Percentiles rank a stretch among this genome's conserved stretches.
These are phyloP conservation scores for Hetaerina titia DNA, from an alignment of 2,888 invertebrate genomes.

Conservation along the genomic window DNA sequence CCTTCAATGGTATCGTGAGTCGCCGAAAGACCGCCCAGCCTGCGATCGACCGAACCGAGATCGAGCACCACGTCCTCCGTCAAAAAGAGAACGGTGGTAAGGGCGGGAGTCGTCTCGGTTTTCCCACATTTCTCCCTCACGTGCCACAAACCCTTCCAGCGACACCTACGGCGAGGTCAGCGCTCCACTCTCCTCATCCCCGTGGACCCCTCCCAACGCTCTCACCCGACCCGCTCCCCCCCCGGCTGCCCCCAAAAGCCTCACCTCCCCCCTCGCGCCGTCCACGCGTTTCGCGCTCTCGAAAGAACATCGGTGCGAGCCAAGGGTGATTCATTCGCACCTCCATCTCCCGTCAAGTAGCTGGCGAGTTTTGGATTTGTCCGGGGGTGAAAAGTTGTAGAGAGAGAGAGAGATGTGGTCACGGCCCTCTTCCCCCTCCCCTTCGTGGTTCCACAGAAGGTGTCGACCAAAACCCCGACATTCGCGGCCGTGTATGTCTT, in stretches of 20 bases:
- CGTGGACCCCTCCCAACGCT: not conserved
- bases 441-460: not conserved
- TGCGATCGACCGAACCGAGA: not conserved
- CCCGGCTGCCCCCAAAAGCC: not conserved
- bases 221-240: not conserved
- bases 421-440: not conserved
- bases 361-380: conserved; percentile 13
- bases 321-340: not conserved
- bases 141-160: not conserved
- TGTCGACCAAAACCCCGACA: not conserved
- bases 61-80: not conserved
- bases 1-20: not conserved
- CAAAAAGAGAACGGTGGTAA: not conserved
- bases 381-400: not conserved
- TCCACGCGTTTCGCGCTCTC: not conserved
- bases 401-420: not conserved
- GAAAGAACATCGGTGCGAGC: not conserved
- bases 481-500: not conserved
- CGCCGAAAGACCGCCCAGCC: not conserved
- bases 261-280: not conserved
- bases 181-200: not conserved
- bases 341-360: not conserved
- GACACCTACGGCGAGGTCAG: conserved; percentile 11
- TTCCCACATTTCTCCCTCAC: not conserved
- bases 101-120: not conserved